Evolutionary conservation across 2,797 vertebrate genomes (phyloP).

Genomic region (Syngnathus acus): DNA sequence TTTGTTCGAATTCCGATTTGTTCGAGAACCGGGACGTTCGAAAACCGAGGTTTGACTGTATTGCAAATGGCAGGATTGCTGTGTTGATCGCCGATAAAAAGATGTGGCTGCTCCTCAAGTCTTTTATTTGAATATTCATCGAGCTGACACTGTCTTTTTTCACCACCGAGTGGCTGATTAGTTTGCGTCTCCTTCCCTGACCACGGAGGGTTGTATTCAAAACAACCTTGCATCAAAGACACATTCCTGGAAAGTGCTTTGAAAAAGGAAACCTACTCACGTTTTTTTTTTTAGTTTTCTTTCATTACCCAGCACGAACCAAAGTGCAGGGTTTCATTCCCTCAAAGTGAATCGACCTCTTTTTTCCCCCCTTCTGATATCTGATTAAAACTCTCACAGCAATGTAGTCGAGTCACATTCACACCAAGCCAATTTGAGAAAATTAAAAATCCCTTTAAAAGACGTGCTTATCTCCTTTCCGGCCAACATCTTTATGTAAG

Average conservation of each 20-base stretch:
- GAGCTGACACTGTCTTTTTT: slow-evolving; percentile 54
- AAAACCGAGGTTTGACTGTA: no score
- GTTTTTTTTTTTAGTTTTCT: neutral
- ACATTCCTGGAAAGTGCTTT: neutral
- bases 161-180: slow-evolving; percentile 55
- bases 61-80: slow-evolving; percentile 17
- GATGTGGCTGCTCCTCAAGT: slow-evolving; percentile 52
- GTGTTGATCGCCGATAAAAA: slow-evolving; percentile 54
- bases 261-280: slow-evolving; percentile 17
- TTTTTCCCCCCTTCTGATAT: slow-evolving; percentile 41
- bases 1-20: no score
- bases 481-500: slow-evolving; percentile 51
- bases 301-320: slow-evolving; percentile 29
- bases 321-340: slow-evolving; percentile 42
- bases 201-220: slow-evolving; percentile 11
- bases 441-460: slow-evolving; percentile 58
- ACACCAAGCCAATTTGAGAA: slow-evolving; percentile 56
- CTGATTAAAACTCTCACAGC: slow-evolving; percentile 51
- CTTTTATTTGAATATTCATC: slow-evolving; percentile 65
- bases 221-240: slow-evolving; percentile 8
- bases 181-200: slow-evolving; percentile 38
- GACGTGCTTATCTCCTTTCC: slow-evolving; percentile 52
- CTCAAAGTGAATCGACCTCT: slow-evolving; percentile 24
- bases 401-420: slow-evolving; percentile 18
- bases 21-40: no score